Base-by-base conservation (phyloP, 2,113 vertebrate genomes). In the Crotophaga sulcirostris region DNA sequence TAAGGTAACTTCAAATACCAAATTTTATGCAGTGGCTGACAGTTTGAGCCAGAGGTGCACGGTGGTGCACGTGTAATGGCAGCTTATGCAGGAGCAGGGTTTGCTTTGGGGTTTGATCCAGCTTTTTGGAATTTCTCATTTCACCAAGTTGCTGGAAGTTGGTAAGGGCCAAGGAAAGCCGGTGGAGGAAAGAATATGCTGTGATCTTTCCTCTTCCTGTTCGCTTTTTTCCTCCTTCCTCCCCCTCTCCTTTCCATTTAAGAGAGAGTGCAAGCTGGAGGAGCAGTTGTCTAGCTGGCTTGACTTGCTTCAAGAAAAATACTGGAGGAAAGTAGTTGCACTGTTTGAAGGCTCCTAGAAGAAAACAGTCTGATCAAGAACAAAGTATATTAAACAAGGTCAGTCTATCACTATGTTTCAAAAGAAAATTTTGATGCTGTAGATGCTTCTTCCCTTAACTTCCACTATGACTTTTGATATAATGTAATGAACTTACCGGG, bases 1-100 rank as follows among this genome's bases (percentile, higher is more conserved):
- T 42, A 42, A 33, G 44, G n/a, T 83, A 44, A 49, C 31, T 87
- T 80, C 31, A 70, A 26, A 58, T 54, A 45, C 9, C 25, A 58
- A 25, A 17, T 11, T 28, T 8, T 28, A 14, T 31, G 33, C 26
- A 14, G 17, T 20, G 49, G 7, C 45, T 90, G 49, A 29, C 12
- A 13, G 8, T 60, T 60, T 63, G 69, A 89, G 66, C 33, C 10
- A 51, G 47, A 82, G 9, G 16, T 89, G 91, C 56, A 0, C 28
- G 36, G 24, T 55, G 59, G 25, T 0, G 0, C 4, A 3, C 0
- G 3, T 49, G 24, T 78, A 55, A 21, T 64, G 38, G 28, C 52
- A 93, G 19, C 38, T 66, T 18, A 1, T n/a, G 12, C 25, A 44
- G 16, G 29, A 47, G 34, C 42, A 67, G 34, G 5, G n/a, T 73